These are phyloP conservation scores for Physella acuta DNA, from an alignment of 1,140 invertebrate species.

Conservation along the genomic window DNA sequence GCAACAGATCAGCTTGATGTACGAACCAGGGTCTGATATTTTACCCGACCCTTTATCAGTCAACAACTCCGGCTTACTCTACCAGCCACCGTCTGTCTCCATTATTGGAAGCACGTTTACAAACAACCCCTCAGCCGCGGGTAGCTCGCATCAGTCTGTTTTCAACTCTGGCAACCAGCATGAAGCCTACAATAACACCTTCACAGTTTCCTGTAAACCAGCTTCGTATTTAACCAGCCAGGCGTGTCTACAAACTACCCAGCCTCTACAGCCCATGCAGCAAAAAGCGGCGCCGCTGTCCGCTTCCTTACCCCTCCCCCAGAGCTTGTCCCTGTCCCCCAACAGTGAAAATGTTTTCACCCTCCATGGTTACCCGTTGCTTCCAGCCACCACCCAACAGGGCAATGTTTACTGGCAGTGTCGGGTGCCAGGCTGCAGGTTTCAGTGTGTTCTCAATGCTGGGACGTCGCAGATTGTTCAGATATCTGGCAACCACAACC, in stretches of 20 bases:
- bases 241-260: background rate
- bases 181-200: background rate
- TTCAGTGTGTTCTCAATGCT: constrained; percentile 17
- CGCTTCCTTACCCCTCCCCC: too few species aligned
- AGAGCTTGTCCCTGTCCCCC: background rate
- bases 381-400: background rate
- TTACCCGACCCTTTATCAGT: background rate
- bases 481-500: constrained; percentile 16
- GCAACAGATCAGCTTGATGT: background rate
- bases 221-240: too few species aligned
- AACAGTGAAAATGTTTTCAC: constrained; percentile 10
- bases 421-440: constrained; percentile 1
- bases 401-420: constrained; percentile 17
- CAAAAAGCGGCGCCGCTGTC: background rate
- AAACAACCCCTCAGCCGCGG: background rate
- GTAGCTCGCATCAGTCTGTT: background rate
- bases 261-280: background rate
- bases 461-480: constrained; percentile 5
- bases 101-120: background rate
- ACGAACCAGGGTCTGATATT: background rate
- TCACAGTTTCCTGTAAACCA: too few species aligned
- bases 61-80: background rate
- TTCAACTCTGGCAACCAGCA: background rate
- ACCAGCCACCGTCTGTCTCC: background rate
- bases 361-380: constrained; percentile 16